Evolutionary conservation across 2,888 invertebrate species (phyloP), one percentile per base, ranked within the genome.

Genomic region (Marronus borbonicus): DNA sequence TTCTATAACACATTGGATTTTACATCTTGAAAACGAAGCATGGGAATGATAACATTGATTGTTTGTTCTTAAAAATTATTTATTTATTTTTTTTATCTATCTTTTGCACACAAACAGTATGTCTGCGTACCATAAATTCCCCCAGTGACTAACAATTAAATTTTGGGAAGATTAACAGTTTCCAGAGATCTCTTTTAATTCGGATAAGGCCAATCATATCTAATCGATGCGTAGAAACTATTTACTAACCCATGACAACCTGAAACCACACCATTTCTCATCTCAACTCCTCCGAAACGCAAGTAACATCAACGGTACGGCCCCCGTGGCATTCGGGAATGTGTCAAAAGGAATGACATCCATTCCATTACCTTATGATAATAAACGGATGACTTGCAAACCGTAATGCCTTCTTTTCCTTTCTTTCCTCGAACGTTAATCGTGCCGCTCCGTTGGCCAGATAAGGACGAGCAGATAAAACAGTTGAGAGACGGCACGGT

Each of bases 351-450:
- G 81, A 83, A 83, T 83, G 83, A 83, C 82, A 83, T 81, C 80
- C 80, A 80, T 82, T 82, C 81, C 82, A 82, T 83, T 82, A 83
- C 80, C 77, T 82, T 83, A 83, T 83, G 82, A 81, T 83, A 83
- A 83, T 82, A 80, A 80, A 80, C 76, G 75, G 80, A 81, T 83
- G 83, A 83, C 83, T 83, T 82, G 82, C 83, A 80, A 80, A 81
- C 36, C 20, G 55, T 44, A 44, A 44, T 44, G 17, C n/a, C 52
- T 17, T 52, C 50, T 50, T n/a, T 50, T n/a, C n/a, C 50, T 52
- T 52, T 52, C 52, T 52, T 17, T 52, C 17, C 4, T 17, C 52
- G 20, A 17, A 8, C 55, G 20, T 24, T 20, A 20, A 20, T 10
- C 62, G 62, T 7, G 24, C 62, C 28, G n/a, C 44, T 44, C 44